Conservation (phyloP, 2,797 vertebrate species). For the Spea hammondii region DNA sequence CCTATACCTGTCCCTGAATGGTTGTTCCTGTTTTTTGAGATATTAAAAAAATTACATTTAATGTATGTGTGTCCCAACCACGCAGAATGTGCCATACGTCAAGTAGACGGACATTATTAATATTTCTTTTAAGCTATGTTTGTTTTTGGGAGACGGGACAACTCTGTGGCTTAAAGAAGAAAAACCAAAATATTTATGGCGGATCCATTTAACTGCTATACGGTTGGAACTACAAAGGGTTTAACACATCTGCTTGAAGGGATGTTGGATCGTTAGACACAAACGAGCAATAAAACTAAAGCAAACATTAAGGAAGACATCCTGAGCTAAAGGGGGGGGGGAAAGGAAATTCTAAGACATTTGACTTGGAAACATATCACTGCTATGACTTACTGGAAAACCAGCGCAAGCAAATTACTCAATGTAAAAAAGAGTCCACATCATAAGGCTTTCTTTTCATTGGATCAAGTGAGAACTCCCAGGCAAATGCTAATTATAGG, state of each 20-base stretch:
- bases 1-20: too few relatives aligned
- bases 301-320: background rate
- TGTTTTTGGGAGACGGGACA: too few relatives aligned
- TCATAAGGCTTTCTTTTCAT: background rate
- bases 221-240: background rate
- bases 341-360: background rate
- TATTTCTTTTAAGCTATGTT: too few relatives aligned
- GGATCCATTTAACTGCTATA: background rate
- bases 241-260: constrained; percentile 1
- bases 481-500: background rate
- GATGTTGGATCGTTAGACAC: background rate
- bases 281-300: constrained; percentile 1
- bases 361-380: background rate
- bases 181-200: too few relatives aligned
- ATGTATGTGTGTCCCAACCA: too few relatives aligned
- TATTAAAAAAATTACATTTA: too few relatives aligned
- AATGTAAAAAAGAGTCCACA: too few relatives aligned
- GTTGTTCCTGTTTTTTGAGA: too few relatives aligned
- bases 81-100: too few relatives aligned
- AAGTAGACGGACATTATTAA: too few relatives aligned
- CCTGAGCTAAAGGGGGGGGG: background rate
- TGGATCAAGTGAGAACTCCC: background rate
- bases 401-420: too few relatives aligned
- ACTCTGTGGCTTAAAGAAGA: too few relatives aligned
- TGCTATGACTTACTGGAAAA: background rate